A percentile compares a stretch with the other conserved stretches of the same genome.
Conservation (phyloP, 35 echinoderm and acorn worm species). For the Apostichopus japonicus region DNA sequence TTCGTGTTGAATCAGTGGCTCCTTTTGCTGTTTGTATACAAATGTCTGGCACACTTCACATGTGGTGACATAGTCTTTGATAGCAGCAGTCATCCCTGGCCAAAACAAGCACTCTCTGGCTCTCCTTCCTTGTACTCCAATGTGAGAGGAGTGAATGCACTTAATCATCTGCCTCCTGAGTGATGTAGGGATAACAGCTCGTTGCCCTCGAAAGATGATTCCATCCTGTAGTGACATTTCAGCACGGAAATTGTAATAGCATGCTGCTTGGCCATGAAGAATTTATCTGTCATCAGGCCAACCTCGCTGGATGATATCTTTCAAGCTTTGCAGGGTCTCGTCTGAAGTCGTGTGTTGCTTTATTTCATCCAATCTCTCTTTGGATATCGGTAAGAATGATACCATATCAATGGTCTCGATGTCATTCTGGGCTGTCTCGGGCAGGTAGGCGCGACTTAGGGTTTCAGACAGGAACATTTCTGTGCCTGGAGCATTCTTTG, state of each 20-base stretch:
- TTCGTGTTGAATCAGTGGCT: constrained; percentile 8
- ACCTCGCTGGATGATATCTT: neutral
- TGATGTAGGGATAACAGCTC: constrained; percentile 25
- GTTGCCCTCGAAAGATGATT: constrained; percentile 24
- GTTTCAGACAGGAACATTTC: constrained; percentile 45
- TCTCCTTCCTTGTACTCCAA: constrained; percentile 52
- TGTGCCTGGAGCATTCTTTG: constrained; percentile 64
- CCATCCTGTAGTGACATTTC: neutral
- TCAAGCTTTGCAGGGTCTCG: neutral
- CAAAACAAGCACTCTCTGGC: constrained; percentile 36
- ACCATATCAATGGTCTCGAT: constrained; percentile 54
- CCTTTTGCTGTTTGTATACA: neutral
- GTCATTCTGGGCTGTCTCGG: neutral
- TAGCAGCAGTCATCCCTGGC: constrained; percentile 42
- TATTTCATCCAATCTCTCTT: constrained; percentile 2
- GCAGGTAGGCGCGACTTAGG: constrained; percentile 7
- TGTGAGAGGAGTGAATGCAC: neutral
- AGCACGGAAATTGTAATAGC: neutral
- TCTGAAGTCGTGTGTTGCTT: neutral
- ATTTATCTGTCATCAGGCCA: neutral
- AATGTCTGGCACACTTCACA: constrained; percentile 42
- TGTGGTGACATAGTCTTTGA: constrained; percentile 24
- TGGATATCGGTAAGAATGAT: constrained; percentile 24
- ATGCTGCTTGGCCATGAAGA: neutral
- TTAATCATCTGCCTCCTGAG: neutral